Conservation (phyloP, 2,888 invertebrate genomes). For the Meghimatium bilineatum region DNA sequence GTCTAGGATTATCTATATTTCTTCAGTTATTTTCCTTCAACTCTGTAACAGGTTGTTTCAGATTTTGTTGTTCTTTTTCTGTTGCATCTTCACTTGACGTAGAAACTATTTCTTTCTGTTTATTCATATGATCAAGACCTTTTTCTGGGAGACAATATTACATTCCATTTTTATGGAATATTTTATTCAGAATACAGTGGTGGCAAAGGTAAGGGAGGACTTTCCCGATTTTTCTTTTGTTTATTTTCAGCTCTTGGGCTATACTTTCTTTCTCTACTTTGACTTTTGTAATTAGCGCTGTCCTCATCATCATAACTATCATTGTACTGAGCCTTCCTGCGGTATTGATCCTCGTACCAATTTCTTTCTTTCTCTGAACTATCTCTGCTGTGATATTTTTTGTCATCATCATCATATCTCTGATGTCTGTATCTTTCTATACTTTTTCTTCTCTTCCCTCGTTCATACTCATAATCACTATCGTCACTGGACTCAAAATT, state of each 20-base stretch:
- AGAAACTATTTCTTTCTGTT: neutral
- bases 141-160: neutral
- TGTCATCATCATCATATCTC: slow-evolving; percentile 12
- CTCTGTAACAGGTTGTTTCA: neutral
- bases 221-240: neutral
- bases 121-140: neutral
- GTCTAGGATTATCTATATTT: slow-evolving; percentile 11
- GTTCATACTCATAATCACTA: slow-evolving; percentile 38
- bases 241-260: neutral
- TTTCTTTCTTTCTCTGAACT: slow-evolving; percentile 19
- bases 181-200: slow-evolving; percentile 34
- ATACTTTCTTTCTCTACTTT: neutral
- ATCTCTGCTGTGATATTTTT: neutral
- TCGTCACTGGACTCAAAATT: slow-evolving; percentile 31
- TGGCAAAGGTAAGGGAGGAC: slow-evolving; percentile 22
- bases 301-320: slow-evolving; percentile 31
- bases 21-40: neutral
- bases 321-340: neutral
- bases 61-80: neutral
- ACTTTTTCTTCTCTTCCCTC: slow-evolving; percentile 28
- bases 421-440: slow-evolving; percentile 24
- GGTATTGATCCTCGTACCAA: slow-evolving; percentile 2
- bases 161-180: neutral
- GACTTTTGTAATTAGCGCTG: slow-evolving; percentile 16
- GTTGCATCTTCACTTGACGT: neutral